Base-by-base conservation (phyloP, 2,797 vertebrate genomes). In the Antennarius maculatus region DNA sequence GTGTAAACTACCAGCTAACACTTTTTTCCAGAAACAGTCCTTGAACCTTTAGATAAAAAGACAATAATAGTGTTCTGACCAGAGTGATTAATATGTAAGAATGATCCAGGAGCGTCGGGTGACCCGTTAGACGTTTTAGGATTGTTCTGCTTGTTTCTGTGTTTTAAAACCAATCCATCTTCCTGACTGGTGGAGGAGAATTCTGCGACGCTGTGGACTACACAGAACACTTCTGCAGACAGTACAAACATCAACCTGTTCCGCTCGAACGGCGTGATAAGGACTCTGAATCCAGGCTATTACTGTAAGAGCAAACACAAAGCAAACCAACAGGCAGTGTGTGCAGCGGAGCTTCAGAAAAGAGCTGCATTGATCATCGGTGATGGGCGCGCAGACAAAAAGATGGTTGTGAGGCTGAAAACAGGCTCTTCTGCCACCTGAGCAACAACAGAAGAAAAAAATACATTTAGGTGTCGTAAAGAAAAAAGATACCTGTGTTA, bases 281-380 rank as follows among this genome's bases (percentile, higher is more conserved):
- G 51, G 61, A 69, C n/a, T 72, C 45, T 70, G 69, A 68, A 72
- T 71, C 62, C 57, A 63, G 61, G 65, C 70, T 77, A 78, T 77
- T 74, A 75, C 77, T 65, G 55, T 63, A 57, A 77, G 70, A 67
- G 65, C 76, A 66, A 77, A 74, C 61, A 74, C 52, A 53, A 58
- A 56, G 6, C 69, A 72, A 64, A 66, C 68, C 75, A 77, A 80
- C 71, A 72, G 23, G 48, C 16, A 64, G 55, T 16, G 16, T 57
- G 61, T 68, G 70, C 18, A 18, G 67, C 47, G 58, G 47, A 27
- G 73, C 70, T 79, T 67, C 8, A 71, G 55, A 72, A 46, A 47
- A 49, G 61, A 74, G 58, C 74, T 55, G 54, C 55, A 67, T 23
- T 72, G 71, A 81, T 74, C 75, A 66, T 69, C 56, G 39, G 1